phyloP scores from a whole-genome alignment of 2,113 vertebrate genomes.

The Setophaga petechia region DNA sequence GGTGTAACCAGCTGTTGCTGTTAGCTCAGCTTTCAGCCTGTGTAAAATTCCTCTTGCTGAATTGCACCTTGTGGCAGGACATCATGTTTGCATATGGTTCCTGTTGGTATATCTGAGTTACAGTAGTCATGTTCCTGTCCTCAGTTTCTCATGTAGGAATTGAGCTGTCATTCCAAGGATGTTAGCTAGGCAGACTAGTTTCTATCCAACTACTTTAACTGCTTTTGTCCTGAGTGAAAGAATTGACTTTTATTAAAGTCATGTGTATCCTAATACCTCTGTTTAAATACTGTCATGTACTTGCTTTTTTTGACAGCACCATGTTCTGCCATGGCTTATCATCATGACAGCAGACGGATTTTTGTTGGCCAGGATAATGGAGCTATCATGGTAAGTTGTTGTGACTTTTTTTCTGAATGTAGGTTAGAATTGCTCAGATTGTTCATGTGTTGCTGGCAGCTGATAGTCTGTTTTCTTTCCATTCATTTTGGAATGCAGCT shows the following conservation, averaged over 20 bases:
- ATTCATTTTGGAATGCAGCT: background rate
- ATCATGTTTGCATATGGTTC: background rate
- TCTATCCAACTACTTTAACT: background rate
- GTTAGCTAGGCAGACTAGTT: background rate
- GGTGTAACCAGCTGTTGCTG: background rate
- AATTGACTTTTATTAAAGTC: background rate
- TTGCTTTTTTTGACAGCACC: constrained; percentile 78
- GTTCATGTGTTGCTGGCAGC: background rate
- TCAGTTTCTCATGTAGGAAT: background rate
- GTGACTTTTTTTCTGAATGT: background rate
- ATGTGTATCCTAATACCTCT: background rate
- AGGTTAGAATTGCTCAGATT: background rate
- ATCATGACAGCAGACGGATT: constrained; percentile 92
- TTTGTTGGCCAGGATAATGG: constrained; percentile 98
- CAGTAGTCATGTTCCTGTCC: background rate
- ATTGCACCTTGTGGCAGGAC: background rate
- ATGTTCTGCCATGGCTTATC: constrained; percentile 92
- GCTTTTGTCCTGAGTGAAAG: background rate
- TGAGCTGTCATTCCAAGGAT: background rate
- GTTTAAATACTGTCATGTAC: background rate
- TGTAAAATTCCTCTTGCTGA: background rate
- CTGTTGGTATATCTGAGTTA: background rate
- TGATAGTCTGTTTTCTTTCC: background rate
- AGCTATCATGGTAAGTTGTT: constrained; percentile 87
- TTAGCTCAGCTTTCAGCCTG: background rate